A percentile compares a stretch with the other conserved stretches of the same genome.
Evolutionary conservation across 1,140 invertebrate genomes (phyloP).

Genomic region (Propsilocerus akamusi): DNA sequence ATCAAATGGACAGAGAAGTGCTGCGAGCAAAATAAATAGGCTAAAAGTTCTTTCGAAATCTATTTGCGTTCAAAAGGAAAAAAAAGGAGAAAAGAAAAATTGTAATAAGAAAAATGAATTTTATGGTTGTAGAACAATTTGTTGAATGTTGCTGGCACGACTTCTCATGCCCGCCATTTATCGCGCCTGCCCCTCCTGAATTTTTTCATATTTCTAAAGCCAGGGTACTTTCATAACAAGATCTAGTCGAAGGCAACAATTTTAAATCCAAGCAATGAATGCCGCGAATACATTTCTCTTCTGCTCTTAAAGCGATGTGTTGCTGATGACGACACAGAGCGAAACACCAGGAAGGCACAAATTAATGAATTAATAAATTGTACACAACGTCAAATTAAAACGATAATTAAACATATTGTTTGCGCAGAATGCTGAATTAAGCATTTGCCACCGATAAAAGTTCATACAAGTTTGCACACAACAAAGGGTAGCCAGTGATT

Average conservation of each 20-base stretch:
- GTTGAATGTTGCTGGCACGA: too few species aligned
- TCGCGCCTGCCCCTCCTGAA: too few species aligned
- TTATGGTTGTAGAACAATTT: too few species aligned
- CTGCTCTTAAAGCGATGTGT: background rate
- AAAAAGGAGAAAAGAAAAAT: too few species aligned
- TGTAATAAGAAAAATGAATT: too few species aligned
- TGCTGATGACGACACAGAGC: background rate
- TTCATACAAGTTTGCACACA: background rate
- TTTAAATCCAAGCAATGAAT: background rate
- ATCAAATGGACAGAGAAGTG: too few species aligned
- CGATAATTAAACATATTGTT: background rate
- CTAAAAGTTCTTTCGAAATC: too few species aligned
- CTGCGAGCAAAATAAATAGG: too few species aligned
- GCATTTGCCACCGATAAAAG: too few species aligned
- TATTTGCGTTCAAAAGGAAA: too few species aligned
- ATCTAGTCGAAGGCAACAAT: background rate
- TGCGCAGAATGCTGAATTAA: background rate
- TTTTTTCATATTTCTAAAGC: background rate
- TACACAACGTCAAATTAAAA: background rate
- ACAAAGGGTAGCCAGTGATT: background rate
- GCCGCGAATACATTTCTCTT: background rate
- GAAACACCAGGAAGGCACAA: background rate
- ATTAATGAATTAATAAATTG: background rate
- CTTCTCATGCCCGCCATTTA: too few species aligned
- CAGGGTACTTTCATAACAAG: background rate